These are phyloP conservation scores for Dipodomys stephensi DNA, from an alignment of 2,113 vertebrate genomes.

Conservation along the genomic window DNA sequence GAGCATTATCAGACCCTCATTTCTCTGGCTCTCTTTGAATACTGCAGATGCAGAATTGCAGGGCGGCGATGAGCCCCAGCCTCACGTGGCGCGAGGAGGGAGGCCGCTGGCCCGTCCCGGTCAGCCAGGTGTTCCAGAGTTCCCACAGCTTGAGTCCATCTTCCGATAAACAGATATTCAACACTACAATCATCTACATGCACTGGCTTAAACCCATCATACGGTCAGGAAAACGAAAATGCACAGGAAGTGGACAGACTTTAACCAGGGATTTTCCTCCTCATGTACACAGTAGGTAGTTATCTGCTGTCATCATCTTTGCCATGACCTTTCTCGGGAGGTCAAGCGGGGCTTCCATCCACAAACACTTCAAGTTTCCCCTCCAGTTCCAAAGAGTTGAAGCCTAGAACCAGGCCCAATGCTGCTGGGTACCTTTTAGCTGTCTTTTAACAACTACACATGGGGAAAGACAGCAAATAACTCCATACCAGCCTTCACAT, in stretches of 20 bases:
- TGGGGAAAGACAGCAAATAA: not conserved
- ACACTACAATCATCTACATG: constrained; percentile 54
- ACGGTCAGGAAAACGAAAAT: constrained; percentile 50
- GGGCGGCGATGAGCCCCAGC: not conserved
- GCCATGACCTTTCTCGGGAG: constrained; percentile 62
- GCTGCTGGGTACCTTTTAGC: not conserved
- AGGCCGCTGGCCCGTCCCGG: rapidly evolving
- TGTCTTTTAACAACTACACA: not conserved
- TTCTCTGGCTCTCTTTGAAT: not conserved
- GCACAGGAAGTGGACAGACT: not conserved
- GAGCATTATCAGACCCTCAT: not conserved
- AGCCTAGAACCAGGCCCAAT: not conserved
- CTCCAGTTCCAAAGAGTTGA: not conserved
- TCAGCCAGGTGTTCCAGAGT: not conserved
- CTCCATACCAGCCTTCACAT: not conserved
- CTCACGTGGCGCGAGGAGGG: rapidly evolving
- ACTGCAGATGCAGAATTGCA: rapidly evolving
- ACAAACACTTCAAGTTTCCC: constrained; percentile 33
- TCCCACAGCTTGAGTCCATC: not conserved
- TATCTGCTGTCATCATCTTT: constrained; percentile 58
- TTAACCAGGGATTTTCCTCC: not conserved
- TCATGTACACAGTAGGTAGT: constrained; percentile 3
- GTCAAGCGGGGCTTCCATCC: constrained; percentile 23
- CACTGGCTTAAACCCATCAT: constrained; percentile 20
- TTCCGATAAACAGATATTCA: constrained; percentile 48